Base-by-base conservation (phyloP, 2,888 invertebrate genomes). In the Polydrusus cervinus region DNA sequence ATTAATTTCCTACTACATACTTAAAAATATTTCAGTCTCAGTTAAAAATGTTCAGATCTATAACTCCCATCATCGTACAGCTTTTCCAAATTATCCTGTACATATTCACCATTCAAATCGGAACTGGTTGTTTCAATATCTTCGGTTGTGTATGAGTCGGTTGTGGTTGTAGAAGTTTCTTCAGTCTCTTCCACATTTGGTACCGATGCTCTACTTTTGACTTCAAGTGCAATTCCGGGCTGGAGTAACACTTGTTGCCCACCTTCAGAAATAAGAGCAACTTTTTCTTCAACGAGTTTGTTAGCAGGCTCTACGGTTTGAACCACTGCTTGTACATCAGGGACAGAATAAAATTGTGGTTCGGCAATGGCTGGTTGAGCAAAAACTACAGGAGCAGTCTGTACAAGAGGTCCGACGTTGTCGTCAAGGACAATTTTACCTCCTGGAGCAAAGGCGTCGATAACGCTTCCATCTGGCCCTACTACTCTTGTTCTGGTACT, bases 31-130 rank as follows among this genome's bases (percentile, higher is more conserved):
- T 8, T 76, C 70, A 66, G 76, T 73, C 69, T 57, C 45, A 53
- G 5, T 73, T 65, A 78, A 55, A 68, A 72, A 53, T 74, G 74
- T 77, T 82, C 80, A 0, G 82, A 81, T 61, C 76, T 83, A 80
- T 84, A 84, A 51, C 84, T 83, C 60, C 84, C 84, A 78, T 84
- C 84, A 69, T 84, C 84, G 77, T 81, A 84, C 57, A 82, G 77
- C 34, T 80, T 79, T 53, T 84, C 84, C 13, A 78, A 75, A 74
- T 81, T 77, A 74, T 84, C 84, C n/a, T 78, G 83, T n/a, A 84
- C 80, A 75, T 82, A 84, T 55, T 78, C 72, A 16, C 84, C 84
- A 77, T 82, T 82, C n/a, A 82, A 76, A 45, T 83, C 82, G 16
- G 76, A 78, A 53, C 74, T 77, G 40, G 74, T 71, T 49, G 75